These are phyloP conservation scores for Lordiphosa andalusiaca DNA, from an alignment of 2,888 invertebrate genomes.

Conservation along the genomic window DNA sequence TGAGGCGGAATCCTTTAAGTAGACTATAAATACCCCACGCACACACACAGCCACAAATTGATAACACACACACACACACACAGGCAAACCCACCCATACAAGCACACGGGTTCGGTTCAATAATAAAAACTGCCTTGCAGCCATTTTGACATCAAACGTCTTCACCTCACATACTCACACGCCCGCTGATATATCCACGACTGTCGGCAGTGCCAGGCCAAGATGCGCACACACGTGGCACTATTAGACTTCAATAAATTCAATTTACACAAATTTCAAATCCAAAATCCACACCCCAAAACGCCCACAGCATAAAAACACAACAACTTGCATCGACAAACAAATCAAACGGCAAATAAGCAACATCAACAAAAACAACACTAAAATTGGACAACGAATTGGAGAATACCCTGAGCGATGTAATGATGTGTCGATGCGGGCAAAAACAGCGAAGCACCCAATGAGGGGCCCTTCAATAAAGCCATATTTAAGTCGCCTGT, in stretches of 20 bases:
- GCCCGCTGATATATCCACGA: slow-evolving; percentile 27
- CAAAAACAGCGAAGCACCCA: too few relatives aligned
- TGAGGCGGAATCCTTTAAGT: slow-evolving; percentile 67
- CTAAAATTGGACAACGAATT: not conserved
- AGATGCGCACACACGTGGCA: slow-evolving; percentile 50
- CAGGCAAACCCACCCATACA: slow-evolving; percentile 16
- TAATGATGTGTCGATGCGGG: too few relatives aligned
- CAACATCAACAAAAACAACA: slow-evolving; percentile 26
- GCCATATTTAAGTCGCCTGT: too few relatives aligned
- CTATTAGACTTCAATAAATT: slow-evolving; percentile 74
- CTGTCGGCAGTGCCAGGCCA: slow-evolving; percentile 50
- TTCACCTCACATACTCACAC: slow-evolving; percentile 31
- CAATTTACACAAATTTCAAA: slow-evolving; percentile 73
- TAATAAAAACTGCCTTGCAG: slow-evolving; percentile 53
- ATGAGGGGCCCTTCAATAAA: too few relatives aligned
- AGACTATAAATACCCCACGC: slow-evolving; percentile 58
- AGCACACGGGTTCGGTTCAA: slow-evolving; percentile 26
- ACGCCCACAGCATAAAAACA: slow-evolving; percentile 59
- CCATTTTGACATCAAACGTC: slow-evolving; percentile 73
- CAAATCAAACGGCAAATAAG: slow-evolving; percentile 62
- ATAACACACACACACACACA: slow-evolving; percentile 36
- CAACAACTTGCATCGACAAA: slow-evolving; percentile 65
- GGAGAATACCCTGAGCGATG: not conserved
- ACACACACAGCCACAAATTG: slow-evolving; percentile 44
- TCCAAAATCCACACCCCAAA: slow-evolving; percentile 31